Conservation (phyloP, 2,888 invertebrate species). For the Labia minor region DNA sequence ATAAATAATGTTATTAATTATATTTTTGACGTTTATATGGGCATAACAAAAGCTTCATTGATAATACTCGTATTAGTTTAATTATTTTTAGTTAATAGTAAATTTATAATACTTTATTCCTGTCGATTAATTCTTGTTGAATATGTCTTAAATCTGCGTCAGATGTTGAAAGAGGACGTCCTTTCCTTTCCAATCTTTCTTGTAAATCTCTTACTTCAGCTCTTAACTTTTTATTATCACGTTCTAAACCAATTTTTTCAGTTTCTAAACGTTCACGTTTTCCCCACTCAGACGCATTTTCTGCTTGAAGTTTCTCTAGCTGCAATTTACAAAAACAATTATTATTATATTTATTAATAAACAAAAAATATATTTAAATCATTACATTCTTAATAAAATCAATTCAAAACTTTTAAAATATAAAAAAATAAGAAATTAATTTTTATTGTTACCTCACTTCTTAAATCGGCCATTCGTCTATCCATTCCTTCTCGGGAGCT, state of each 20-base stretch:
- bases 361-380: not conserved
- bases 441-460: conserved; percentile 47
- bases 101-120: conserved; percentile 44
- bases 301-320: conserved; percentile 77
- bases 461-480: conserved; percentile 55
- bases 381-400: too few species aligned
- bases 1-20: too few species aligned
- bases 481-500: conserved; percentile 57
- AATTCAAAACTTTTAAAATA: too few species aligned
- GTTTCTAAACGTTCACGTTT: conserved; percentile 82
- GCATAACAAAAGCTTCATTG: too few species aligned
- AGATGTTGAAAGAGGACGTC: conserved; percentile 50
- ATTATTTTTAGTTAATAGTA: too few species aligned
- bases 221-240: conserved; percentile 76
- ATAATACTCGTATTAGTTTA: too few species aligned
- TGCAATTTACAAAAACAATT: conserved; percentile 37
- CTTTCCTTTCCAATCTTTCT: conserved; percentile 53
- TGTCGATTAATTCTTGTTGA: conserved; percentile 55
- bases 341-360: not conserved
- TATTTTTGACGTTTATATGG: too few species aligned
- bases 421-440: too few species aligned
- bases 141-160: conserved; percentile 53
- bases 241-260: conserved; percentile 72
- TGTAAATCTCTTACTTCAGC: conserved; percentile 57
- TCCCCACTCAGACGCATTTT: conserved; percentile 90